A percentile compares a stretch with the other conserved stretches of the same genome.
Evolutionary conservation across 1,140 invertebrate genomes (phyloP).

Genomic region (Steinernema feltiae): DNA sequence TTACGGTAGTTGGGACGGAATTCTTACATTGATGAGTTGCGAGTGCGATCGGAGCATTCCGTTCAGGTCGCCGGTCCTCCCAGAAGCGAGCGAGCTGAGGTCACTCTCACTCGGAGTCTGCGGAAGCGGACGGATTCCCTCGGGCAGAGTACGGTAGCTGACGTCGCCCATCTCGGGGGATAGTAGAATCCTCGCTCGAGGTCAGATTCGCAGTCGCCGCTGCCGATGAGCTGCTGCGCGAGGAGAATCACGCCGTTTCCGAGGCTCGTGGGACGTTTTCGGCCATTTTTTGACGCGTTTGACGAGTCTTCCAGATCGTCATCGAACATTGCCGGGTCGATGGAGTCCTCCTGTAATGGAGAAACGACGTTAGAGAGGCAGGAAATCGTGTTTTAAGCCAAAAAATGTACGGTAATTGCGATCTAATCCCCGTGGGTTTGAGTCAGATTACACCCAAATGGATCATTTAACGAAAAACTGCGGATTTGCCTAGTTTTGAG

Average conservation of each 20-base stretch:
- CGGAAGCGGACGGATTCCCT: conserved; percentile 28
- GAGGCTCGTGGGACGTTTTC: conserved; percentile 18
- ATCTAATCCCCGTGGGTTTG: too few species aligned
- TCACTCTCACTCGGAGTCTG: background rate
- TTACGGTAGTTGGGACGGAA: background rate
- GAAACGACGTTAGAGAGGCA: too few species aligned
- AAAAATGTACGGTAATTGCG: too few species aligned
- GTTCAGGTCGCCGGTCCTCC: conserved; percentile 23
- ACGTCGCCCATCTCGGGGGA: conserved; percentile 31
- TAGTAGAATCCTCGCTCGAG: conserved; percentile 20
- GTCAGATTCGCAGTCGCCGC: background rate
- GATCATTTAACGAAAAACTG: too few species aligned
- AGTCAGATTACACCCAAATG: too few species aligned
- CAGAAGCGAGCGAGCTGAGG: conserved; percentile 6
- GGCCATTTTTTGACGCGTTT: conserved; percentile 14
- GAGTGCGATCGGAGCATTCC: conserved; percentile 38
- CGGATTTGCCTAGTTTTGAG: background rate
- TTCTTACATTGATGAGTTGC: conserved; percentile 28
- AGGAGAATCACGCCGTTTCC: conserved; percentile 45
- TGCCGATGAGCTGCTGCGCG: conserved; percentile 44
- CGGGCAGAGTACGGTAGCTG: conserved; percentile 36
- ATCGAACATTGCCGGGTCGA: conserved; percentile 38
- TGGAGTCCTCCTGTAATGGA: conserved; percentile 37
- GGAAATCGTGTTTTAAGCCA: too few species aligned
- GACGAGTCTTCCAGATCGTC: conserved; percentile 34